Evolutionary conservation across 2,113 vertebrate species (phyloP), one percentile per base, ranked within the genome.

Genomic region (Ellobius talpinus): DNA sequence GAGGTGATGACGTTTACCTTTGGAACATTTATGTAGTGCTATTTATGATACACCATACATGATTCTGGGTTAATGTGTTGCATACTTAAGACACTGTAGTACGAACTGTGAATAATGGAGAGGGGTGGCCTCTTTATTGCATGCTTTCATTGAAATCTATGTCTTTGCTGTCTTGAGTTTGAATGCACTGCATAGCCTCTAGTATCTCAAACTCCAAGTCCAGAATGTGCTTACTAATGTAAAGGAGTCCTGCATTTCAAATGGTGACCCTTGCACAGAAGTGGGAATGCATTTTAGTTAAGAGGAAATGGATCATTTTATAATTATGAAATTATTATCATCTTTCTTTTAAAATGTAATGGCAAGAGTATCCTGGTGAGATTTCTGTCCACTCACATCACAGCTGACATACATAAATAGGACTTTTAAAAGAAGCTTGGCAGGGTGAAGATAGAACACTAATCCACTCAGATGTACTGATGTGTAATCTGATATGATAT

Each of bases 231-330:
- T 94, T 55, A 91, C 36, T 78, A 91, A 39, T 55, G 1, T 90
- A 61, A 73, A 89, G 61, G 42, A 66, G 36, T 66, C 42, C 36
- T 79, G 45, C 19, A 86, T 95, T 95, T 95, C 68, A 92, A 90
- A 85, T 19, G 19, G 23, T 68, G 26, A 79, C 47, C 7, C 78
- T 89, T 42, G 8, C 66, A 21, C 6, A 68, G 65, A 77, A 73
- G 91, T 19, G 23, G 6, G 52, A 73, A 73, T 50, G 7, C 16
- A n/a, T 42, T 82, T 93, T 78, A 68, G 12, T 52, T 33, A 72
- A 50, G 42, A 95, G n/a, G 4, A 29, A 36, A 47, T 84, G 45
- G 42, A 13, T 21, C 3, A 29, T 79, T 92, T 94, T 19, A 74
- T 52, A 84, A 89, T 92, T 68, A 86, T 66, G 65, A 87, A 82